phyloP scores from a whole-genome alignment of 1,140 invertebrate genomes.

The Calliopsis andreniformis region DNA sequence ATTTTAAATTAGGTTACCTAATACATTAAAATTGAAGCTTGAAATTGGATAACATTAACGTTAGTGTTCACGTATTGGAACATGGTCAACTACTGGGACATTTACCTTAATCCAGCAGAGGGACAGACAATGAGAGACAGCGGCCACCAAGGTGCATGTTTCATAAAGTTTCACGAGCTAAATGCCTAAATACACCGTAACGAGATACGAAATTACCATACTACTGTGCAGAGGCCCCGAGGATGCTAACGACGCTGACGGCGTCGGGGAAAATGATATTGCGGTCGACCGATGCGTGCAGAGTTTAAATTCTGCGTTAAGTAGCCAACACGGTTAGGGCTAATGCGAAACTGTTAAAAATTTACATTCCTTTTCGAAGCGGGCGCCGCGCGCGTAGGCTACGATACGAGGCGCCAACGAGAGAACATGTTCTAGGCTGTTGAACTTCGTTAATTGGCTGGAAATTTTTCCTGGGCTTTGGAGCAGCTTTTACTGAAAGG shows the following conservation, averaged over 20 bases:
- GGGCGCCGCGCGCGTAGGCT: neutral
- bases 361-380: neutral
- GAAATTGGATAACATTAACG: too few species aligned
- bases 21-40: too few species aligned
- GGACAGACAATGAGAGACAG: neutral
- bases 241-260: neutral
- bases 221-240: neutral
- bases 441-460: slow-evolving; percentile 10
- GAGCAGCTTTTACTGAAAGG: neutral
- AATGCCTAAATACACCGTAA: neutral
- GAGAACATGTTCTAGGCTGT: neutral
- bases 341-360: neutral
- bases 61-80: too few species aligned
- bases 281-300: neutral
- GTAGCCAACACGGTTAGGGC: neutral
- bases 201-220: slow-evolving; percentile 19
- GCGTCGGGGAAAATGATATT: neutral
- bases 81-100: too few species aligned
- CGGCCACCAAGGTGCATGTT: too few species aligned
- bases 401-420: too few species aligned
- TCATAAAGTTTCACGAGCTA: neutral
- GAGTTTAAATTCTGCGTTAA: neutral
- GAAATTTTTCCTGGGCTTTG: neutral
- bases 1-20: too few species aligned
- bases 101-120: slow-evolving; percentile 29